phyloP scores from a whole-genome alignment of 2,113 vertebrate species.

The Psittacus erithacus region DNA sequence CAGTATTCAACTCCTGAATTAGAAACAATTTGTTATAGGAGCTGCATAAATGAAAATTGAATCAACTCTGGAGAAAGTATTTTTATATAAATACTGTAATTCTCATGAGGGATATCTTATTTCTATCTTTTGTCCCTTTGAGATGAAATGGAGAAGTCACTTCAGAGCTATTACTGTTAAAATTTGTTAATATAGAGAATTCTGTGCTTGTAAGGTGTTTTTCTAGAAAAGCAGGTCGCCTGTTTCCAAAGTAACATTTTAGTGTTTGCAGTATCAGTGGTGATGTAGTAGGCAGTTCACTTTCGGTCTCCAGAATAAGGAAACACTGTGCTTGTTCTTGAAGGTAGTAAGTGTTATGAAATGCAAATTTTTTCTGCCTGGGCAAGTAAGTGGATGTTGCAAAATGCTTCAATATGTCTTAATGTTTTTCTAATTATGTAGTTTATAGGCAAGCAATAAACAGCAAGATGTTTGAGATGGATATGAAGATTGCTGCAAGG shows the following conservation, averaged over 20 bases:
- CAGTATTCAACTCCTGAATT: neutral
- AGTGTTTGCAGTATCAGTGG: neutral
- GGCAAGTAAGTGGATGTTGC: constrained; percentile 31
- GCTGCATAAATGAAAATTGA: neutral
- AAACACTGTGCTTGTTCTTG: neutral
- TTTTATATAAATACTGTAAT: neutral
- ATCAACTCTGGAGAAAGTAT: neutral
- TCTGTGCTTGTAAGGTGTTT: neutral
- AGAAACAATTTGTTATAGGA: neutral
- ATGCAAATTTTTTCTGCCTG: neutral
- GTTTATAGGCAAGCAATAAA: constrained; percentile 92
- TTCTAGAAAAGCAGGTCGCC: neutral
- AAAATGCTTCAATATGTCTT: constrained; percentile 33
- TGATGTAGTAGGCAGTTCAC: neutral
- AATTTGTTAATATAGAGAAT: neutral
- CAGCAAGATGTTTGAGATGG: constrained; percentile 89
- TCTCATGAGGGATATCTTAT: neutral
- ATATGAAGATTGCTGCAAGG: constrained; percentile 90
- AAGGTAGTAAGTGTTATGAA: neutral
- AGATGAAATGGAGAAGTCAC: neutral
- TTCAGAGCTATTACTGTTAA: neutral
- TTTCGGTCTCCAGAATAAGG: neutral
- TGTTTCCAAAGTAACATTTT: neutral
- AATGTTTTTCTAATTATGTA: constrained; percentile 72
- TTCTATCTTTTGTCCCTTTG: neutral